Evolutionary conservation across 2,113 vertebrate species (phyloP), one percentile per base, ranked within the genome.

Genomic region (Australoheros scitulus): DNA sequence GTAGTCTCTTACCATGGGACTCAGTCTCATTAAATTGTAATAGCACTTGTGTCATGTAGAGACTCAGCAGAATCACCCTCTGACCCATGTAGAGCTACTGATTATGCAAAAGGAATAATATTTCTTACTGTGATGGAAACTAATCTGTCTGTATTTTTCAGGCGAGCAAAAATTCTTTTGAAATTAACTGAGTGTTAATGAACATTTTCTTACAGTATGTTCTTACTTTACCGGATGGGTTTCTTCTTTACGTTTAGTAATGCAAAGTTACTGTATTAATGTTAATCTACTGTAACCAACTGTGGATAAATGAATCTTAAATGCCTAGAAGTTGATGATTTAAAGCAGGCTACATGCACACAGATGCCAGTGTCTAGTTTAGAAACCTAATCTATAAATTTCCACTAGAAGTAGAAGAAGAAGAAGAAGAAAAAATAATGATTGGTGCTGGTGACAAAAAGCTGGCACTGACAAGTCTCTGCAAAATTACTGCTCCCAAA

Each of bases 21-120:
- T 58, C 24, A 50, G 60, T 80, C 78, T 92, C 87, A 90, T 93
- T 91, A 91, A 88, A 89, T 79, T 79, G 80, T 85, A 90, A 89
- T 84, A 72, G 64, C 78, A 72, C 86, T 83, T 57, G 80, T 86
- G 84, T 87, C 75, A 84, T 86, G 88, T 81, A 61, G 87, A 85
- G 75, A 81, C 88, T 75, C 57, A 24, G 76, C 41, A 76, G 70
- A 80, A 4, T 50, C 85, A 72, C 70, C 78, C 11, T 43, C 52
- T 75, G 34, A 77, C 75, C 60, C 82, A 80, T 75, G 81, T 61
- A 76, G 77, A 75, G 79, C 57, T 63, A 29, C 41, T 38, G 81
- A 90, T 80, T 87, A 78, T 65, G 22, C 79, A n/a, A 60, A 79
- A 76, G 60, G 58, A 88, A 76, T 85, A 10, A 76, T 70, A 29